phyloP scores from a whole-genome alignment of 2,797 vertebrate species.

The Sternotherus odoratus region DNA sequence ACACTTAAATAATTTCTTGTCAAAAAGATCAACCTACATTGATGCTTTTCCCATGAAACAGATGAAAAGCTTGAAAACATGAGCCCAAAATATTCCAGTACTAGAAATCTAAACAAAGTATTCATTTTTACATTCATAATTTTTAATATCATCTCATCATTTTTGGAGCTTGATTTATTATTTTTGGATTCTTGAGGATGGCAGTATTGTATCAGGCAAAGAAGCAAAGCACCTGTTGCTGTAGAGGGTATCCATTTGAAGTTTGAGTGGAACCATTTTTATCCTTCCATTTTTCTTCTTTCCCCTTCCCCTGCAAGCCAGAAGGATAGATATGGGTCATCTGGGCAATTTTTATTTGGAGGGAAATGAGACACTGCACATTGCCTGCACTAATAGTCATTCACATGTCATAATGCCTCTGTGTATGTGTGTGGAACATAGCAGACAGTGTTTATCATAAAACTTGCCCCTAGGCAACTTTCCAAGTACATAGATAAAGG shows the following conservation, averaged over 20 bases:
- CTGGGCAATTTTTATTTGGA: not conserved
- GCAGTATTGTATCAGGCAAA: not conserved
- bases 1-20: not conserved
- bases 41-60: not conserved
- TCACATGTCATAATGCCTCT: not conserved
- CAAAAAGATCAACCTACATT: not conserved
- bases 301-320: not conserved
- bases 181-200: not conserved
- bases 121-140: not conserved
- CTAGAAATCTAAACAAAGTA: not conserved
- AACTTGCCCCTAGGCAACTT: not conserved
- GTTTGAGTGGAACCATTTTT: not conserved
- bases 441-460: not conserved
- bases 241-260: not conserved
- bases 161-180: not conserved
- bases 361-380: not conserved
- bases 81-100: not conserved
- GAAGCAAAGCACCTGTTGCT: not conserved
- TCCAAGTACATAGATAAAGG: not conserved
- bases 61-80: not conserved
- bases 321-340: not conserved
- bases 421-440: not conserved
- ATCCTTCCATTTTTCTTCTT: not conserved
- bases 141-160: not conserved
- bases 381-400: not conserved